Percentiles rank a stretch among this genome's conserved stretches.
Conservation (phyloP, 2,113 vertebrate genomes). For the Noturus placidus region DNA sequence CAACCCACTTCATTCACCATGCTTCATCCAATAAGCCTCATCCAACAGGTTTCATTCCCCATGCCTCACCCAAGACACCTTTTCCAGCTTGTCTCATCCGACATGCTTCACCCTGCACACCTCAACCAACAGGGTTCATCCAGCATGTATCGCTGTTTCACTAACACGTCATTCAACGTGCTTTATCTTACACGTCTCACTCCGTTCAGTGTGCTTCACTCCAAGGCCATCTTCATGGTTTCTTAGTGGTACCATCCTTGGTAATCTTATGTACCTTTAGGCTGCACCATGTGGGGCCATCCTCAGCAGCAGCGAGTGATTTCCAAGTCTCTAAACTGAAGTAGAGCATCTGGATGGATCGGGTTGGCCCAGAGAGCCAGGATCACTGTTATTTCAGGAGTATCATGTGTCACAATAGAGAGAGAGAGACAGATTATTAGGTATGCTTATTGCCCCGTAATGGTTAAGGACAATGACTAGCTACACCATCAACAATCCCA, state of each 20-base stretch:
- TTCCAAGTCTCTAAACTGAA: no score
- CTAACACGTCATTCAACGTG: background rate
- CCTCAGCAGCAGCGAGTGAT: no score
- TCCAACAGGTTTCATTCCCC: background rate
- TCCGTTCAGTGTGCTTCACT: background rate
- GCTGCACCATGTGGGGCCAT: no score
- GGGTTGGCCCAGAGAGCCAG: no score
- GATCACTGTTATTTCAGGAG: no score
- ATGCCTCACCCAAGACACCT: background rate
- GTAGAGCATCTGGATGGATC: no score
- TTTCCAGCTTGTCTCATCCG: background rate
- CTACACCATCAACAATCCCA: no score
- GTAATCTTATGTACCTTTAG: no score
- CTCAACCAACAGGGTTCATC: background rate
- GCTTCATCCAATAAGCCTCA: no score
- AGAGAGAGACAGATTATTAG: background rate
- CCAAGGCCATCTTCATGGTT: no score
- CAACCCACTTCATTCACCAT: background rate
- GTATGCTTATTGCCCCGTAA: background rate
- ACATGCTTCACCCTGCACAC: background rate
- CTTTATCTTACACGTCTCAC: background rate
- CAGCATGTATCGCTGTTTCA: background rate
- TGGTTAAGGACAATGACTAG: background rate
- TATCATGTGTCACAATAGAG: background rate
- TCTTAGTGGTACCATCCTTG: no score